Evolutionary conservation across 2,113 vertebrate species (phyloP), one percentile per base, ranked within the genome.

Genomic region (Loxodonta africana): DNA sequence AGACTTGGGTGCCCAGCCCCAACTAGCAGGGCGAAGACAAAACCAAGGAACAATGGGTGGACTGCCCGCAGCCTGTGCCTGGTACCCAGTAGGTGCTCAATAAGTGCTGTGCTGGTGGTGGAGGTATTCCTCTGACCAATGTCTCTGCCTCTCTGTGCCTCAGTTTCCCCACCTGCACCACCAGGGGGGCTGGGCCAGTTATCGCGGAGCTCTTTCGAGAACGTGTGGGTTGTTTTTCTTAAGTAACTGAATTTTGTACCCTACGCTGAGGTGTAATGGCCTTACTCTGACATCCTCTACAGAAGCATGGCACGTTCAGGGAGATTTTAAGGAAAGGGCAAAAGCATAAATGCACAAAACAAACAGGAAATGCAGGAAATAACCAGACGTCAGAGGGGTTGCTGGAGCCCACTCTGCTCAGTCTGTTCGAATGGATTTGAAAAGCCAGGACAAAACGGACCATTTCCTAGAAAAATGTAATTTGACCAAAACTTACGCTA

Each of bases 211-310:
- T 33, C 90, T 46, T 44, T n/a, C 28, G 41, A 74, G 67, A 53
- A 28, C 2, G 46, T 23, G 76, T 6, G 2, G 48, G 51, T 6
- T 17, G 30, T 7, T 20, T 41, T 33, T 15, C 53, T 0, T 3
- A 11, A 62, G 62, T 0, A 8, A 14, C 23, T 12, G 62, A 2
- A 4, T 6, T n/a, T 21, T 37, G 51, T n/a, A 2, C 7, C 1
- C 10, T n/a, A 15, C 0, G 20, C 63, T 14, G 37, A 14, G 28
- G 18, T 5, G 0, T 0, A 48, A 8, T 2, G 28, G 44, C 44
- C 71, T 23, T 4, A 9, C 23, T 2, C 0, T 9, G 37, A 33
- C 28, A 0, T 20, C 30, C 69, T 60, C 26, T 25, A 21, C n/a
- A 10, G 37, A 2, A 14, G 8, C 41, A 1, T n/a, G 4, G 57